phyloP scores from a whole-genome alignment of 2,113 vertebrate species.

The Neoarius graeffei region DNA sequence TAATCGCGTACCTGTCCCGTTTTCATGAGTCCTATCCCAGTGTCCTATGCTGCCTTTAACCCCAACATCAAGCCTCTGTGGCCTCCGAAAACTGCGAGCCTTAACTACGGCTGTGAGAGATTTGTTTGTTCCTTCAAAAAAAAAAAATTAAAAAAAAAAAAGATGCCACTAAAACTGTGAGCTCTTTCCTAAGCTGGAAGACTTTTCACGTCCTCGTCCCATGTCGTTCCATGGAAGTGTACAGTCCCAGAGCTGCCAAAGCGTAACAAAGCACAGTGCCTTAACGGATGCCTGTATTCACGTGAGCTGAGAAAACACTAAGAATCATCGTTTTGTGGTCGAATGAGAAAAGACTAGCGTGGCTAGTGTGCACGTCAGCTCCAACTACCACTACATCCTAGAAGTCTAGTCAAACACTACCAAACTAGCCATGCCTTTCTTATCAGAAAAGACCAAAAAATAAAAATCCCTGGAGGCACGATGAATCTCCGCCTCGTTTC shows the following conservation, averaged over 20 bases:
- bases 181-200: slow-evolving; percentile 88
- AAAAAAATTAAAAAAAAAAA: slow-evolving; percentile 57
- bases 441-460: slow-evolving; percentile 82
- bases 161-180: slow-evolving; percentile 92
- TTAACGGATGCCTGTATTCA: slow-evolving; percentile 74
- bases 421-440: slow-evolving; percentile 84
- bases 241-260: slow-evolving; percentile 93
- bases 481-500: slow-evolving; percentile 79
- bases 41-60: slow-evolving; percentile 65
- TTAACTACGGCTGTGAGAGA: slow-evolving; percentile 84
- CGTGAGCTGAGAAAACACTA: slow-evolving; percentile 43
- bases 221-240: slow-evolving; percentile 77
- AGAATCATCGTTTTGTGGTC: slow-evolving; percentile 29
- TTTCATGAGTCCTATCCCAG: slow-evolving; percentile 28
- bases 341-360: slow-evolving; percentile 41
- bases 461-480: slow-evolving; percentile 62
- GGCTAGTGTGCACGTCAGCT: slow-evolving; percentile 48
- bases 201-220: slow-evolving; percentile 80
- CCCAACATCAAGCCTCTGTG: slow-evolving; percentile 63
- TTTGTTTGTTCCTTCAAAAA: slow-evolving; percentile 59
- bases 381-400: slow-evolving; percentile 52
- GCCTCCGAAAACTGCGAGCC: slow-evolving; percentile 79
- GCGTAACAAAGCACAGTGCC: slow-evolving; percentile 95
- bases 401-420: slow-evolving; percentile 52
- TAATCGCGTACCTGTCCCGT: neutral